Evolutionary conservation across 2,888 invertebrate genomes (phyloP), one percentile per base, ranked within the genome.

Genomic region (Brenthis ino): DNA sequence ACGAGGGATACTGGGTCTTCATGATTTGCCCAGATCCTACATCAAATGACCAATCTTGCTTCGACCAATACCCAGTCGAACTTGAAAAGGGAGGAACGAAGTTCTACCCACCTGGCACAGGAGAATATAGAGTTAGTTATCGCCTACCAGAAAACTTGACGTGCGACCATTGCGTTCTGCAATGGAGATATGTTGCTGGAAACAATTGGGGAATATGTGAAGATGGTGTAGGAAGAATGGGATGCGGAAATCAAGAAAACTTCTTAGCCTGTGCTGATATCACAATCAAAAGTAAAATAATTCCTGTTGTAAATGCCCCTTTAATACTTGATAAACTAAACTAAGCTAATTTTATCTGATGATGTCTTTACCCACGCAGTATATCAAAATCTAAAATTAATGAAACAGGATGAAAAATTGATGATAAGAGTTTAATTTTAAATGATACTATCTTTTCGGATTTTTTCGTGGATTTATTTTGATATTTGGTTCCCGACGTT

Each of bases 161-260:
- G 6, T 98, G 98, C 79, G 93, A 94, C 0, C 96, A 97, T 79
- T 98, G 98, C 80, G 95, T 98, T 0, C 90, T 98, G 0, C 98
- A 98, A 79, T 98, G 98, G 98, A 94, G 95, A 75, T 98, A 98
- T 80, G 93, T 95, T 13, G 97, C 97, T 54, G 97, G 96, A 0
- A 97, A 97, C 81, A 96, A 96, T 82, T 97, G 97, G 97, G 97
- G 97, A 0, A 90, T 86, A 33, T 96, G 96, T 77, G 86, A 85
- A 0, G 94, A 96, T 79, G 96, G 96, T 0, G 94, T 94, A 54
- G 95, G 95, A 55, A 96, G 95, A 0, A 94, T 97, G 0, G 97
- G 98, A 0, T 98, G 97, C 78, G 97, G 97, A 0, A 95, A 95
- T 1, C 97, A 98, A 82, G 98, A 98, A 84, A 96, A 96, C 77